Conservation (phyloP, 2,888 invertebrate species). For the Hirtodrosophila duncani region DNA sequence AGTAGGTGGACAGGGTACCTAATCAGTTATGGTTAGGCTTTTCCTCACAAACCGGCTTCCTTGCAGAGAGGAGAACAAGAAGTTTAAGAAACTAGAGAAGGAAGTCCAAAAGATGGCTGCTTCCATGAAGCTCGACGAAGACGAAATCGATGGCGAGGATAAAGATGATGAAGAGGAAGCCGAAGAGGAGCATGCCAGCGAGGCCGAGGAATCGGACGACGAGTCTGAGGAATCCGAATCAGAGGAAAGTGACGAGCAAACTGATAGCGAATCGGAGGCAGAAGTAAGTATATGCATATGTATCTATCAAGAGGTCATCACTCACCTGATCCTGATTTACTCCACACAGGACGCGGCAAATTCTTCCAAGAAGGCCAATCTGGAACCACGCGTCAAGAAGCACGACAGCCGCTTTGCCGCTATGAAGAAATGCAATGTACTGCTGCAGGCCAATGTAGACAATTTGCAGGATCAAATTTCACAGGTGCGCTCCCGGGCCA, state of each 20-base stretch:
- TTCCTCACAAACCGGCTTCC: not conserved
- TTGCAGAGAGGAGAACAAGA: slow-evolving; percentile 86
- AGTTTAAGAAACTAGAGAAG: slow-evolving; percentile 89
- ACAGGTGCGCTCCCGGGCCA: slow-evolving; percentile 89
- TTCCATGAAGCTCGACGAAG: slow-evolving; percentile 88
- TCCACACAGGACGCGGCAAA: slow-evolving; percentile 82
- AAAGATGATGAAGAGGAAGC: slow-evolving; percentile 81
- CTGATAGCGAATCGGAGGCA: slow-evolving; percentile 72
- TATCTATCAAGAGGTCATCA: not conserved
- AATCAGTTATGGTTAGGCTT: not conserved
- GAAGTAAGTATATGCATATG: slow-evolving; percentile 41
- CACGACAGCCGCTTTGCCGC: slow-evolving; percentile 89
- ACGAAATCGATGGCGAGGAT: slow-evolving; percentile 85
- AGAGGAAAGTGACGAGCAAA: slow-evolving; percentile 77
- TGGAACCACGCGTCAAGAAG: slow-evolving; percentile 83
- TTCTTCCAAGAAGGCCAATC: slow-evolving; percentile 84
- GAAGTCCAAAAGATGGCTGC: slow-evolving; percentile 95
- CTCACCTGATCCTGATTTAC: slow-evolving; percentile 4
- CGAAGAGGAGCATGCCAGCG: slow-evolving; percentile 75
- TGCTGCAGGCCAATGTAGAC: slow-evolving; percentile 92
- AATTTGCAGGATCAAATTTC: slow-evolving; percentile 90
- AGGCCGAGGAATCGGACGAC: slow-evolving; percentile 73
- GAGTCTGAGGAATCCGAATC: slow-evolving; percentile 84
- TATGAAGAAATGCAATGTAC: slow-evolving; percentile 91
- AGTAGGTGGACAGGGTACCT: slow-evolving; percentile 76